Conservation (phyloP, 2,113 vertebrate genomes). For the Eurystomus gularis region DNA sequence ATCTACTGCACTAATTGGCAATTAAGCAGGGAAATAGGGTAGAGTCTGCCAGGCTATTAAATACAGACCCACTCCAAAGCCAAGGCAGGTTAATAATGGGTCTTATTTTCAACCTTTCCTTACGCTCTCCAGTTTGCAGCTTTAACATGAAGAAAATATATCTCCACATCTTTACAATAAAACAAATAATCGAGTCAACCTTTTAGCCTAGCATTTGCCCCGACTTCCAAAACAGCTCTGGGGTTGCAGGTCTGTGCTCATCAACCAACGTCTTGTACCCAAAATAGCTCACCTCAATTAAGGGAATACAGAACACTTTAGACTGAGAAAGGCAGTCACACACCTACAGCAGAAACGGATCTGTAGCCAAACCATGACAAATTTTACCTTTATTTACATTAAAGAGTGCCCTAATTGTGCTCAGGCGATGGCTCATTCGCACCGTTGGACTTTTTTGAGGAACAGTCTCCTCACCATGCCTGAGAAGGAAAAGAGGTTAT, state of each 20-base stretch:
- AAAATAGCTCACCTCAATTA: neutral
- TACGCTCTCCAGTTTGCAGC: neutral
- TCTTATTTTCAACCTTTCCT: neutral
- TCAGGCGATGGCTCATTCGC: neutral
- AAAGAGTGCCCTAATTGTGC: neutral
- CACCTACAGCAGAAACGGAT: neutral
- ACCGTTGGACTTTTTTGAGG: neutral
- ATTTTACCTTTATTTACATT: conserved; percentile 8
- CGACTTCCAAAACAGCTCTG: neutral
- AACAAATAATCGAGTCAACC: neutral
- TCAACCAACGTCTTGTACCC: neutral
- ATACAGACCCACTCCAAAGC: neutral
- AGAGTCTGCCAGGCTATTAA: neutral
- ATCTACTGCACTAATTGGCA: conserved; percentile 4
- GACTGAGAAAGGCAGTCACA: neutral
- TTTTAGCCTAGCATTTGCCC: neutral
- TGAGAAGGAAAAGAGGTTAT: neutral
- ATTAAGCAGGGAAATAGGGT: neutral
- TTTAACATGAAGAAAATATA: neutral
- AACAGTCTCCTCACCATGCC: neutral
- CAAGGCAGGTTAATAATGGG: neutral
- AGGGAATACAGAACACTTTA: neutral
- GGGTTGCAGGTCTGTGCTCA: neutral
- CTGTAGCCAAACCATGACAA: neutral
- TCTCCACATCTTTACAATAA: neutral